phyloP scores from a whole-genome alignment of 2,888 invertebrate genomes.

The Nomada fabriciana region DNA sequence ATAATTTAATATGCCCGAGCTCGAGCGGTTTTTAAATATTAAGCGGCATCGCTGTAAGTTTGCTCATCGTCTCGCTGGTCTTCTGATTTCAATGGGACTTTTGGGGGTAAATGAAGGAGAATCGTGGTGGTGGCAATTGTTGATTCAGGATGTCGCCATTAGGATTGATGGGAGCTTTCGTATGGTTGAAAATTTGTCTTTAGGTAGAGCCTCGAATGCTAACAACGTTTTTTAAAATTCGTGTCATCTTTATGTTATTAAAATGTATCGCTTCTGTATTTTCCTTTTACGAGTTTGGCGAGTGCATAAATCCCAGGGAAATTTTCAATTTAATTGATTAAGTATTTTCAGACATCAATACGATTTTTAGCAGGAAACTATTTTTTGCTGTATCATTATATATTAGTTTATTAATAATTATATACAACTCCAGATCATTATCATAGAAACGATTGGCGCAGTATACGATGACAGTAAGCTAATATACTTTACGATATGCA shows the following conservation, averaged over 20 bases:
- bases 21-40: slow-evolving; percentile 47
- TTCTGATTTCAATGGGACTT: slow-evolving; percentile 10
- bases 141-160: neutral
- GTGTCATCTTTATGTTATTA: neutral
- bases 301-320: neutral
- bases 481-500: neutral
- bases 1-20: slow-evolving; percentile 40
- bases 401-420: no score
- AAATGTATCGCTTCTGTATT: neutral
- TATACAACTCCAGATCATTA: no score
- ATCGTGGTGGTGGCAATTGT: no score
- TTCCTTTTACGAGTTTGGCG: neutral
- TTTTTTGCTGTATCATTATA: no score
- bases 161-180: neutral
- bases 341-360: neutral
- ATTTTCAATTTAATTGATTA: neutral
- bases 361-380: no score
- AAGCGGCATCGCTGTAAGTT: slow-evolving; percentile 22
- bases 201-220: no score
- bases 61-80: neutral
- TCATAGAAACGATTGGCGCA: no score
- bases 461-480: neutral
- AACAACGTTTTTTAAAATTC: no score
- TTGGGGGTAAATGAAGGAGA: neutral
- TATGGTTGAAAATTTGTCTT: no score